Evolutionary conservation across 2,797 vertebrate genomes (phyloP), one percentile per base, ranked within the genome.

Genomic region (Falco rusticolus): DNA sequence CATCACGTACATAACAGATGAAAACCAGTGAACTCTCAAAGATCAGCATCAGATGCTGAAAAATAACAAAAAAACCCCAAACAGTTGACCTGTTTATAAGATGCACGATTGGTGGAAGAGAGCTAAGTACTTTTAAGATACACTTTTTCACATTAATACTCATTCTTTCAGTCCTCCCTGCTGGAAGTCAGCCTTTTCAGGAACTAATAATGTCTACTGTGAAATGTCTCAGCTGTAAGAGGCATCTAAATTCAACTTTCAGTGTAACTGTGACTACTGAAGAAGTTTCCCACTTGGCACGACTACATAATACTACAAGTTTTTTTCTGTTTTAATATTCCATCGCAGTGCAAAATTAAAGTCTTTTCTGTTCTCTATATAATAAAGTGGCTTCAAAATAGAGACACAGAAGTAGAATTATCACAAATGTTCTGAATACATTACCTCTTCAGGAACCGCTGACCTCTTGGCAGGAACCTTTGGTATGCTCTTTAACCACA

Each of bases 381-480:
- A 90, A 66, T 29, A 24, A 89, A 87, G 43, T 26, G 37, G 28
- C 28, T 76, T 93, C 43, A 83, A 92, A 87, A 59, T 9, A 87
- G 56, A 92, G 24, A 57, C 50, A 86, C 3, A 83, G 43, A 78
- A 70, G 39, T 25, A 77, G 61, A 80, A 63, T 11, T 33, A 69
- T 43, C 33, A 76, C 29, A 48, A 61, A 31, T 28, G 25, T 63
- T 95, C 48, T 85, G 57, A 93, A 87, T 59, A 65, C n/a, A 43
- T 97, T 97, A 99, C 99, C 99, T 99, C 99, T 56, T 99, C 99
- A 54, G 99, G 99, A 76, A 99, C 91, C 21, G 99, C 99, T 1
- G 98, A 84, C 94, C 99, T 98, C 97, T 99, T 99, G 57, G 99
- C 98, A 56, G 99, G 99, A 91, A 97, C 97, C 18, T 90, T 97